These are phyloP conservation scores for Pristiophorus japonicus DNA, from an alignment of 2,113 vertebrate species.

Conservation along the genomic window DNA sequence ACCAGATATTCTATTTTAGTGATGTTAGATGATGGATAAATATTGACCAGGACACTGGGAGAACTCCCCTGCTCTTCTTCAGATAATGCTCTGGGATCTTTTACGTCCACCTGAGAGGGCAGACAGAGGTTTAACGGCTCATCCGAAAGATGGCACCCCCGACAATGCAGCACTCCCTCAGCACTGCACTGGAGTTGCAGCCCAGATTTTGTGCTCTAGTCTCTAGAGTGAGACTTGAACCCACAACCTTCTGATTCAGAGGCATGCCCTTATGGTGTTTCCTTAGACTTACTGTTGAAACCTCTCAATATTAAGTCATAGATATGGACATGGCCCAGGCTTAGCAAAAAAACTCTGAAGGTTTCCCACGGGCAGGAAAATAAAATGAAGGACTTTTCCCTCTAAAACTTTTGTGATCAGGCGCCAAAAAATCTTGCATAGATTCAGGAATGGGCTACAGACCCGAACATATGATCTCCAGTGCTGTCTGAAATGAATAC, in stretches of 20 bases:
- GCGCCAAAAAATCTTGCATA: neutral
- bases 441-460: neutral
- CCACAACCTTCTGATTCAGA: neutral
- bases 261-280: neutral
- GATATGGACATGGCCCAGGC: neutral
- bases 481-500: neutral
- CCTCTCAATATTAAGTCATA: neutral
- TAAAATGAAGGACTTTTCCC: neutral
- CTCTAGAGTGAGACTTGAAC: neutral
- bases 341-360: neutral
- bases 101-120: neutral
- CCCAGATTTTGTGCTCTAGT: neutral
- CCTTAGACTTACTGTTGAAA: neutral
- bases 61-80: neutral
- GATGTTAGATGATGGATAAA: neutral
- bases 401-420: no score
- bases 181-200: neutral
- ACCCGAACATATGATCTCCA: neutral
- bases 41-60: neutral
- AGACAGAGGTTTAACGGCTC: neutral
- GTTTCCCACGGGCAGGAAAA: neutral
- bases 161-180: neutral
- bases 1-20: neutral
- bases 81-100: neutral
- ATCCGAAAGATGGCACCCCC: neutral